Base-by-base conservation (phyloP, 2,888 invertebrate genomes). In the Xanthorhoe spadicearia region DNA sequence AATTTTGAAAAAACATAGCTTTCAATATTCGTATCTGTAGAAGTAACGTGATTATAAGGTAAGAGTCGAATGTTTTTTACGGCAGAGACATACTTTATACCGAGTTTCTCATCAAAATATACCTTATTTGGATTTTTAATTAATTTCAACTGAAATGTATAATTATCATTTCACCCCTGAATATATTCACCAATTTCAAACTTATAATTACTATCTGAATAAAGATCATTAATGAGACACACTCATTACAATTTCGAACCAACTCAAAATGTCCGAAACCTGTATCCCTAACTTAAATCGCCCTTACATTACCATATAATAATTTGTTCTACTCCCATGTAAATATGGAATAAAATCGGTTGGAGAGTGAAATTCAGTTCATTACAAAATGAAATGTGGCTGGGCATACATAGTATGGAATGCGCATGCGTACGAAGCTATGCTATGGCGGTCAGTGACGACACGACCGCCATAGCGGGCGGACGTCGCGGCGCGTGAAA, bases 381-480 rank as follows among this genome's bases (percentile, higher is more conserved):
- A 87, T 89, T 88, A 85, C 85, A 84, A 84, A 84, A 85, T 85
- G 84, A 86, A 88, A 89, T 86, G 85, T 85, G 76, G 75, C 73
- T 75, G 78, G 78, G 81, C 79, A 67, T 64, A 67, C 60, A 63
- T 77, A 77, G 71, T 76, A 77, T 69, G 67, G 55, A 75, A 59
- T 54, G 79, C 91, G 92, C 92, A 87, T 87, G 92, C 90, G 91
- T 77, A 72, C 72, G 68, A 67, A 73, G 48, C 54, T 58, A 68
- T 72, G 48, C 54, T 58, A 68, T 72, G 67, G 67, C 74, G 72
- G 74, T 82, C 83, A 90, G 90, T 90, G 80, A 80, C 77, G 82
- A 79, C 77, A 73, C 66, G 78, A 64, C 74, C 80, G 83, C 80
- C 79, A 73, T 19, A 54, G 56, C 43, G 76, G 79, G 81, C 85